Evolutionary conservation across 2,888 invertebrate genomes (phyloP), one percentile per base, ranked within the genome.

Genomic region (Callimorpha dominula): DNA sequence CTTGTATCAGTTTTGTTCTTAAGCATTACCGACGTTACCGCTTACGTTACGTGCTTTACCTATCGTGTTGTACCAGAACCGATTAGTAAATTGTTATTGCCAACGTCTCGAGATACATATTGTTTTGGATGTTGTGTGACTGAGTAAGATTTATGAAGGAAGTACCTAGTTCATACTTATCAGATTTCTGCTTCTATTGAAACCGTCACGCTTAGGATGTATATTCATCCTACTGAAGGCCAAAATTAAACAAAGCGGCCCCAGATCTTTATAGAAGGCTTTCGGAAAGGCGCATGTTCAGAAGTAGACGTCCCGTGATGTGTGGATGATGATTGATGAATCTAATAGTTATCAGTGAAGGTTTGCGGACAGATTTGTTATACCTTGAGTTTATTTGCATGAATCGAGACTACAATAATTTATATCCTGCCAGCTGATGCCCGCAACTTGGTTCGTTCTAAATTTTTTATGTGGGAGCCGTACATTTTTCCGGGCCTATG

Each of bases 1-100:
- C 82, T 83, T 84, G 79, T 73, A 70, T 79, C 76, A 64, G 77
- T 80, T 81, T 78, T 78, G 62, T 71, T 64, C 72, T 70, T 68
- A 66, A 46, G 68, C 42, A 3, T 63, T 63, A 63, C 31, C 63
- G 63, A 46, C 40, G 68, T 77, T 78, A 77, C 75, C 73, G 71
- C 72, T 82, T 83, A 75, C 69, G 69, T 80, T 70, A 72, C 71
- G 46, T 75, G 49, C 20, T 43, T 64, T 69, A 71, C 54, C n/a
- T 69, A 50, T 66, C 50, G 20, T 52, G 65, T 52, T 65, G 49
- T 62, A 15, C 46, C 54, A 63, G 60, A 15, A 31, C 15, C n/a
- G 49, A 15, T 65, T 49, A 49, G 20, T 49, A 12, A 52, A 43
- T 49, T 31, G 69, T 63, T 64, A 54, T 63, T 52, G 64, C 43